These are phyloP conservation scores for Mantis religiosa DNA, from an alignment of 2,888 invertebrate species.

Conservation along the genomic window DNA sequence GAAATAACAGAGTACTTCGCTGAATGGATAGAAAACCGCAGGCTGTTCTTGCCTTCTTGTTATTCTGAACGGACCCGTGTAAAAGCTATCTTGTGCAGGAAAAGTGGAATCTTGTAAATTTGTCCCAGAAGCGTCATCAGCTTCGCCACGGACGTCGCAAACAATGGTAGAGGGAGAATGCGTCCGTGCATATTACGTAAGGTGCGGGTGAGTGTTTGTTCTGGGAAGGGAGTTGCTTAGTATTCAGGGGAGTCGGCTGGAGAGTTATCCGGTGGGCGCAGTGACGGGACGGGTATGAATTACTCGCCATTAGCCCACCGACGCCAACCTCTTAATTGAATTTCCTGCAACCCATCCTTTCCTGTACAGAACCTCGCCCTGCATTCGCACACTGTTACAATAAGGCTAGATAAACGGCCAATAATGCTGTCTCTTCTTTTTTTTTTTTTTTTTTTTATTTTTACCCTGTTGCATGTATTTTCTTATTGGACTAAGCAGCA, in stretches of 20 bases:
- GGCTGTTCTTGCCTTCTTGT: not conserved
- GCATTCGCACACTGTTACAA: not conserved
- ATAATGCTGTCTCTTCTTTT: not conserved
- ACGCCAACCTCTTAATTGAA: constrained; percentile 29
- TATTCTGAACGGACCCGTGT: not conserved
- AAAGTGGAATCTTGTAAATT: not conserved
- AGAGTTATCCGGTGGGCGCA: not conserved
- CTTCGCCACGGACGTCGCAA: not conserved
- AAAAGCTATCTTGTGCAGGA: not conserved
- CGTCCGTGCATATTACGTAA: constrained; percentile 4
- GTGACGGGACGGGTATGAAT: constrained; percentile 25
- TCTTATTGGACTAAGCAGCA: no score
- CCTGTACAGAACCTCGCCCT: not conserved
- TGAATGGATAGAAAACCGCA: not conserved
- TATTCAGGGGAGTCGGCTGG: constrained; percentile 1
- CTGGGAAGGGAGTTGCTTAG: not conserved
- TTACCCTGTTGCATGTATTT: no score
- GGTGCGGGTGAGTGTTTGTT: constrained; percentile 8
- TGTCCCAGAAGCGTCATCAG: not conserved
- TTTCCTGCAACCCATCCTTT: constrained; percentile 17
- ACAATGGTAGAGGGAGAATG: not conserved
- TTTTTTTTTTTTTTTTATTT: no score
- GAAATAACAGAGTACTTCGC: not conserved
- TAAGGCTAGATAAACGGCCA: not conserved
- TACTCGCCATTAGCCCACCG: constrained; percentile 25